Evolutionary conservation across 2,797 vertebrate genomes (phyloP).

Genomic region (Brachyalestes nurse): DNA sequence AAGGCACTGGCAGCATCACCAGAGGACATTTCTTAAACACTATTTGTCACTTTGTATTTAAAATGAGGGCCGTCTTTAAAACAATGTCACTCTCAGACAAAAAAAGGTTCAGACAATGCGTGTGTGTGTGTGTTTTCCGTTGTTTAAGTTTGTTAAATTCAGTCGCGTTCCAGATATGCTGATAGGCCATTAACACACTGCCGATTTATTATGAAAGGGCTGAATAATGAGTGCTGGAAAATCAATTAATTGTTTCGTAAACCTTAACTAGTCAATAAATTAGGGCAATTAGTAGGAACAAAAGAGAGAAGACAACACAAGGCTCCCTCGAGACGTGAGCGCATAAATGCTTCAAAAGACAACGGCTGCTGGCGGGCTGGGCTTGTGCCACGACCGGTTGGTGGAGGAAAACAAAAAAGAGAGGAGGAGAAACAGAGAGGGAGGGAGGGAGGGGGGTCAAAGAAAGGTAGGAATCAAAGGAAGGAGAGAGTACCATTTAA

Average conservation of each 20-base stretch:
- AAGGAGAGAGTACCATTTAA: conserved; percentile 3
- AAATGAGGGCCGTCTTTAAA: not conserved
- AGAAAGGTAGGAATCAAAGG: conserved; percentile 10
- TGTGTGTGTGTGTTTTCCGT: not conserved
- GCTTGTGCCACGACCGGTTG: conserved; percentile 28
- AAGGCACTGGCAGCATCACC: not conserved
- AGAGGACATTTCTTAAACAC: not conserved
- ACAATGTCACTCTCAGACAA: not conserved
- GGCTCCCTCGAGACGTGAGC: conserved; percentile 74
- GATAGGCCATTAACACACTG: conserved; percentile 23
- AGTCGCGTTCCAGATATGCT: not conserved
- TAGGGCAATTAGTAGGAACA: conserved; percentile 79
- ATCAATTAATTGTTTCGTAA: conserved; percentile 81
- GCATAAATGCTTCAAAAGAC: conserved; percentile 65
- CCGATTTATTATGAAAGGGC: conserved; percentile 62
- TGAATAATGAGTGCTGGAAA: conserved; percentile 58
- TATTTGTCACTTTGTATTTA: not conserved
- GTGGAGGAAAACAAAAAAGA: conserved; percentile 27
- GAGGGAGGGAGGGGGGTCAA: not conserved
- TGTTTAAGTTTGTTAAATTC: not conserved
- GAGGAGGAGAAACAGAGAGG: conserved; percentile 33
- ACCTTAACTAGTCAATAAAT: conserved; percentile 83
- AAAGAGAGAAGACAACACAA: conserved; percentile 76
- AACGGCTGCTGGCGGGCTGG: conserved; percentile 70
- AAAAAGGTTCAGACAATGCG: not conserved